Conservation (phyloP, 2,888 invertebrate species). For the Callinectes sapidus region DNA sequence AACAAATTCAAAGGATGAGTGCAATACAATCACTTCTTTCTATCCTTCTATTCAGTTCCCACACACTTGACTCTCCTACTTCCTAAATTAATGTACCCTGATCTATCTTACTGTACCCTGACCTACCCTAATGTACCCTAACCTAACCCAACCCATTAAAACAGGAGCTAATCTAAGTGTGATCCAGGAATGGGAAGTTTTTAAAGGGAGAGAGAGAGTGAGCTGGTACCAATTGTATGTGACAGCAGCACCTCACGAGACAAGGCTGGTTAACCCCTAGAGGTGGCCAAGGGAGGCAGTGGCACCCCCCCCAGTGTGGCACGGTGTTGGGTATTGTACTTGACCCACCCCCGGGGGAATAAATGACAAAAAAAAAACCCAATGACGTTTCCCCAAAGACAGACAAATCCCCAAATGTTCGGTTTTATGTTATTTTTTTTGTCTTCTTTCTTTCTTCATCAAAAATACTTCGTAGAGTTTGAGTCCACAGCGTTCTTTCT, state of each 20-base stretch:
- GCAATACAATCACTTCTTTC: too few species aligned
- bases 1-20: too few species aligned
- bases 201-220: neutral
- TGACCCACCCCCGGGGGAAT: neutral
- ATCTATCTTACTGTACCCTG: too few species aligned
- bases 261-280: slow-evolving; percentile 5
- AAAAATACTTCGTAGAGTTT: neutral
- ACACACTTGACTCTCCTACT: too few species aligned
- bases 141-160: too few species aligned
- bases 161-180: neutral
- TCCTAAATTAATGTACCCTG: too few species aligned
- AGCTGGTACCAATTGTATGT: neutral
- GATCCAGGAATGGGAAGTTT: neutral
- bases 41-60: too few species aligned
- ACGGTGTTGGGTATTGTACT: slow-evolving; percentile 1
- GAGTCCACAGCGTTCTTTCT: neutral
- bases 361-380: neutral
- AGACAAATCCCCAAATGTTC: neutral
- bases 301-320: neutral
- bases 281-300: neutral
- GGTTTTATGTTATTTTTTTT: neutral
- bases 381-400: neutral
- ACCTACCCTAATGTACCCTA: too few species aligned
- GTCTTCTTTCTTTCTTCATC: neutral
- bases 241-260: slow-evolving; percentile 1